Conservation (phyloP, 2,888 invertebrate genomes). For the Allygus modestus region DNA sequence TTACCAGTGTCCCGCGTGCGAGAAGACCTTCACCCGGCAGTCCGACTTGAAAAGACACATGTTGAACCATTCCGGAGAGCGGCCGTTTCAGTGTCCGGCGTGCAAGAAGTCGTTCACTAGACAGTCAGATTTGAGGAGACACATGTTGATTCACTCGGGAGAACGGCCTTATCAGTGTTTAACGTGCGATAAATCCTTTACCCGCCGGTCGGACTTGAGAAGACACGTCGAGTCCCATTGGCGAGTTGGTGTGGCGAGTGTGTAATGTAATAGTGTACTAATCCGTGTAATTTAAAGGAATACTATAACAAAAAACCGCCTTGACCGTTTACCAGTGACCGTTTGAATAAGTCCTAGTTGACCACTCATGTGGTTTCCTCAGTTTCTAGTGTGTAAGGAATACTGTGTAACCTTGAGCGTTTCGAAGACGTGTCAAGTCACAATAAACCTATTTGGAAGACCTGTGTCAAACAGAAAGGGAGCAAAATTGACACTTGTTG, state of each 20-base stretch:
- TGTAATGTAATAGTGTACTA: too few species aligned
- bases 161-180: not conserved
- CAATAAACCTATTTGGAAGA: too few species aligned
- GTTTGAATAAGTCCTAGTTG: too few species aligned
- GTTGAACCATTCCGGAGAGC: not conserved
- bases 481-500: too few species aligned
- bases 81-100: not conserved
- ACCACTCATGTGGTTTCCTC: too few species aligned
- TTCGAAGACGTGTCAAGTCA: too few species aligned
- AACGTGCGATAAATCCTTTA: not conserved
- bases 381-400: too few species aligned
- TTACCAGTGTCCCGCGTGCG: not conserved
- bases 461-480: too few species aligned
- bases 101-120: not conserved
- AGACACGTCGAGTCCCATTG: not conserved
- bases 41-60: slow-evolving; percentile 1
- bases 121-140: slow-evolving; percentile 1
- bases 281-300: too few species aligned
- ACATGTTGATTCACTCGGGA: slow-evolving; percentile 1
- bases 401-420: too few species aligned
- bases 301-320: too few species aligned
- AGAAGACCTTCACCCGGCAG: not conserved
- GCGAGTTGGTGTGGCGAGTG: not conserved
- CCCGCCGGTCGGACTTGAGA: not conserved
- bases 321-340: too few species aligned